Percentiles rank a stretch among this genome's conserved stretches.
phyloP scores from a whole-genome alignment of 2,797 vertebrate species.

The Ibycter americanus region DNA sequence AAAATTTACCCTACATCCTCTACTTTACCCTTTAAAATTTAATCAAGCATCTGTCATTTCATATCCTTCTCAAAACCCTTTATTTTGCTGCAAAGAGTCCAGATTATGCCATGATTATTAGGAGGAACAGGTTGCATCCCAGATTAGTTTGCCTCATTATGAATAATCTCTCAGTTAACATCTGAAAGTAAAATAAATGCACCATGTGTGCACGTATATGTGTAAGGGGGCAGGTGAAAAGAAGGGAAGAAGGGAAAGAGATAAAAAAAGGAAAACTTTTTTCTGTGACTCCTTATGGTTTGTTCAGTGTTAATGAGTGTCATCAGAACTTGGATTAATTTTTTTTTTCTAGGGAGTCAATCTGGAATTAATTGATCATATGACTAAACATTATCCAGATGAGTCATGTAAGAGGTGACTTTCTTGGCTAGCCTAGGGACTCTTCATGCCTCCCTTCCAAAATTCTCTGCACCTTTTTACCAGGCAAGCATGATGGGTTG shows the following conservation, averaged over 20 bases:
- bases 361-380: neutral
- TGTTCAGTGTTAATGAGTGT: fast-evolving
- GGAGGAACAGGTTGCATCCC: neutral
- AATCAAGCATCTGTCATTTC: constrained; percentile 44
- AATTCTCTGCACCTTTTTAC: neutral
- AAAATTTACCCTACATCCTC: constrained; percentile 39
- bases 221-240: neutral
- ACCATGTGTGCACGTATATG: fast-evolving
- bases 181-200: neutral
- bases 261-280: neutral
- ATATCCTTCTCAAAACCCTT: constrained; percentile 3
- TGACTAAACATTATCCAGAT: neutral
- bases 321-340: neutral
- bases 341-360: neutral
- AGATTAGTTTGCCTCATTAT: neutral
- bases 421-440: neutral
- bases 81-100: neutral
- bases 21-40: constrained; percentile 45
- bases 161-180: neutral
- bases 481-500: fast-evolving
- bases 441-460: neutral
- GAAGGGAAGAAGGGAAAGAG: neutral
- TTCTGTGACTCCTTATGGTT: fast-evolving
- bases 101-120: neutral
- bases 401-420: neutral